Base-by-base conservation (phyloP, 2,113 vertebrate genomes). In the Petaurus breviceps region DNA sequence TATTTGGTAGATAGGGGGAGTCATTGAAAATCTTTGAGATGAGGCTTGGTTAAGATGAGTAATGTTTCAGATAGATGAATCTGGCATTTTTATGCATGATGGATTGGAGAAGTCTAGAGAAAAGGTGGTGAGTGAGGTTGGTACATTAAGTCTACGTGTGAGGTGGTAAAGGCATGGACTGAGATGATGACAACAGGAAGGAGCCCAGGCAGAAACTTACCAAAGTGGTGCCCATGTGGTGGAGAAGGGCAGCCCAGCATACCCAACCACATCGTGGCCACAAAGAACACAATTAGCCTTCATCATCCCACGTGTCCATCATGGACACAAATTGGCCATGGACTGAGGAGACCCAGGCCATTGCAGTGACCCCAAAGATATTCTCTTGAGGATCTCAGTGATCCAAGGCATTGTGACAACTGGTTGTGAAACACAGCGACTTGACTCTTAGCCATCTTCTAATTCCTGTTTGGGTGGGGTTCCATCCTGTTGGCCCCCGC, bases 331-430 rank as follows among this genome's bases (percentile, higher is more conserved):
- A 43, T 23, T 43, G 68, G n/a, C 68, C 68, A 43, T 23, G 37
- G 1, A 77, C 12, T 7, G 68, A 77, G 68, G 57, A 37, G 31
- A 68, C 28, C 3, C 31, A 37, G 31, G 16, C 37, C 68, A 84
- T 43, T 43, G 68, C 68, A 84, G n/a, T 84, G 37, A 1, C 49
- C 53, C 52, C 25, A 46, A 46, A 55, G 89, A 52, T 37, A 37
- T 1, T 51, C 16, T 0, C 4, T 12, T 0, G 0, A 51, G 37
- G 25, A 31, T 37, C 92, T 47, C 6, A 0, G 25, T 0, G 61
- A 94, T 54, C 51, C 49, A 19, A 0, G 8, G 57, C 19, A 3
- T 8, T 23, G 4, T 31, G 43, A 31, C 52, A 92, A 22, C 3
- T 5, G 51, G 43, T 54, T 14, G 68, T 53, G 51, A 37, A 51